phyloP scores from a whole-genome alignment of 2,113 vertebrate species.

The Pterocles gutturalis region DNA sequence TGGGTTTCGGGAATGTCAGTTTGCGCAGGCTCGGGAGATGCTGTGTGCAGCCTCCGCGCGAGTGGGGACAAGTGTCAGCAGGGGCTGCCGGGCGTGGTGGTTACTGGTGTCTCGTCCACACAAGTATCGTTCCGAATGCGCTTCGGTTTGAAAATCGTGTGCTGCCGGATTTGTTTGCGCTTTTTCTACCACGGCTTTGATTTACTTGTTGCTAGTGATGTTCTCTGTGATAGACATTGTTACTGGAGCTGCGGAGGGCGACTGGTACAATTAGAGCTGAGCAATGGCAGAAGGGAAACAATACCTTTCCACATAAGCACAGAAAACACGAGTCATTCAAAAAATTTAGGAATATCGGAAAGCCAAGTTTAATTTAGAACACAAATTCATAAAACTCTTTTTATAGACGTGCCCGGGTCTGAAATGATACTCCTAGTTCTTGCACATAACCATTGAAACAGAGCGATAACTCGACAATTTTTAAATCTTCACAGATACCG shows the following conservation, averaged over 20 bases:
- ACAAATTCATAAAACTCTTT: background rate
- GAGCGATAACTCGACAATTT: background rate
- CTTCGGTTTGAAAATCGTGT: accelerated
- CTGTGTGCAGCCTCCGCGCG: background rate
- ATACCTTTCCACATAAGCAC: background rate
- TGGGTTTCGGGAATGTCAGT: accelerated
- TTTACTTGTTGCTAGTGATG: background rate
- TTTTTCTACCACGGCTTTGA: background rate
- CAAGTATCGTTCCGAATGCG: accelerated
- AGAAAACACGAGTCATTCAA: background rate
- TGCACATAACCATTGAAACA: background rate
- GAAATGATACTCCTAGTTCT: background rate
- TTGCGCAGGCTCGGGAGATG: background rate
- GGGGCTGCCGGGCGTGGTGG: background rate
- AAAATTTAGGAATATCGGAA: background rate
- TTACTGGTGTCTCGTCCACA: accelerated
- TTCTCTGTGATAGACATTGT: accelerated
- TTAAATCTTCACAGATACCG: background rate
- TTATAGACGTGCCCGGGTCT: background rate
- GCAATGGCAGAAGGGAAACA: background rate
- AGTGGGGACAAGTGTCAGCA: accelerated
- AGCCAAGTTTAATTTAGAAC: background rate
- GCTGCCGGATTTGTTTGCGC: background rate
- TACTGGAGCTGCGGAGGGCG: background rate
- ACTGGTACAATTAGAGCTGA: background rate